Base-by-base conservation (phyloP, 1,140 invertebrate genomes). In the Sminthurinus signatus region DNA sequence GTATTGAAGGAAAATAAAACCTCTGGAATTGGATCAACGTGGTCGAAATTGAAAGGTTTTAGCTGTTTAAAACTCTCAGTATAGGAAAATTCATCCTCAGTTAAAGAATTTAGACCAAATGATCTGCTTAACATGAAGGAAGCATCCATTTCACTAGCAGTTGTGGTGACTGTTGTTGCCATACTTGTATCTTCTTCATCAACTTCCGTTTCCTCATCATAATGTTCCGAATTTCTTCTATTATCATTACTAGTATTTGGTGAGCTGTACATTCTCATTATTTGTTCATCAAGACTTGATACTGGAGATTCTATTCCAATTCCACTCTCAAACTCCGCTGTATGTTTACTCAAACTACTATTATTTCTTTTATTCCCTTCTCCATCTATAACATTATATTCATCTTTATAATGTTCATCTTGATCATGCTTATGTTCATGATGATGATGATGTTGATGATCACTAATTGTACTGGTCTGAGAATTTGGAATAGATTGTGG, bases 21-120 rank as follows among this genome's bases (percentile, higher is more conserved):
- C 70, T 72, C 64, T 42, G 59, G 52, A 23, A 72, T 44, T 27
- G 60, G 60, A 28, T 62, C 63, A 36, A 68, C 46, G n/a, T 52
- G 50, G 12, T 65, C 62, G 61, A 66, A 72, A 23, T 65, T 62
- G 59, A 72, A 72, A n/a, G 70, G 70, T 28, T 69, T 59, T 36
- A 72, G 60, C 17, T 72, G 62, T 29, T 62, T 68, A 62, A 72
- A 72, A 62, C 66, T 68, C 19, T 72, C 70, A 3, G 70, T 72
- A 28, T 62, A 72, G 10, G 68, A 66, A 5, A 55, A 54, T 29
- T 68, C 62, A 17, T 62, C 32, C 14, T 64, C 62, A 59, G 43
- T 59, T 19, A 43, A 27, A 28, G 57, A 21, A 4, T 44, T 14
- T n/a, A n/a, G n/a, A n/a, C n/a, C n/a, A n/a, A n/a, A n/a, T 27